Percentiles rank a stretch among this genome's conserved stretches.
phyloP scores from a whole-genome alignment of 2,888 invertebrate species.

The Agonopterix heracliana region DNA sequence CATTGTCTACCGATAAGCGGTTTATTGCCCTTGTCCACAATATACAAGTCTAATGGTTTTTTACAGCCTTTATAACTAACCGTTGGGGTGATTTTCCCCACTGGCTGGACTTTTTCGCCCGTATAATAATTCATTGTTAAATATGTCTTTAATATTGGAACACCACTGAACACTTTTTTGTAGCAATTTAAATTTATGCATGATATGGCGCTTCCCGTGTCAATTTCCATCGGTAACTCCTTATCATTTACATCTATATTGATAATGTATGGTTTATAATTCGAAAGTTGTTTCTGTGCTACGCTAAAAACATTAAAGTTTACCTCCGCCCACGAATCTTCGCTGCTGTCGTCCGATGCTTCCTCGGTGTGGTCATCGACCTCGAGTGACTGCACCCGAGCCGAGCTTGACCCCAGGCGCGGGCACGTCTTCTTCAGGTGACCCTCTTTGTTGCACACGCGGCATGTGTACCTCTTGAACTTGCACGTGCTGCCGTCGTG shows the following conservation, averaged over 20 bases:
- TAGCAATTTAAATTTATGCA: slow-evolving; percentile 14
- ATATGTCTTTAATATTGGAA: slow-evolving; percentile 7
- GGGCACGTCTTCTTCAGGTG: slow-evolving; percentile 8
- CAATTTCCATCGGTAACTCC: slow-evolving; percentile 8
- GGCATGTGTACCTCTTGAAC: slow-evolving; percentile 9
- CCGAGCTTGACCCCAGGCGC: neutral
- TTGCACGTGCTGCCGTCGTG: slow-evolving; percentile 4
- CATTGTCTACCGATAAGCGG: slow-evolving; percentile 13
- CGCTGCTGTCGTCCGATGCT: neutral
- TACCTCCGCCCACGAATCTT: neutral
- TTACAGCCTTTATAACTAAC: slow-evolving; percentile 4
- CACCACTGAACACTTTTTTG: slow-evolving; percentile 1
- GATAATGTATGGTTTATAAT: neutral
- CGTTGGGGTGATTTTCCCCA: slow-evolving; percentile 5
- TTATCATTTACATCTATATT: neutral
- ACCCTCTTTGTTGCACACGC: slow-evolving; percentile 4
- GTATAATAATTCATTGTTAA: neutral
- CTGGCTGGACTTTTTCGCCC: slow-evolving; percentile 8
- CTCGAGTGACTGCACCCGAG: neutral
- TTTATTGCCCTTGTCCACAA: neutral
- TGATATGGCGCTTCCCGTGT: slow-evolving; percentile 16
- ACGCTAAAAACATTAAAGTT: neutral
- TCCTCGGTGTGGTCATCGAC: neutral
- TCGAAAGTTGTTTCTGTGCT: neutral
- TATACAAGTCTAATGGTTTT: slow-evolving; percentile 3